Evolutionary conservation across 2,113 vertebrate genomes (phyloP), one percentile per base, ranked within the genome.

Genomic region (Ranitomeya imitator): DNA sequence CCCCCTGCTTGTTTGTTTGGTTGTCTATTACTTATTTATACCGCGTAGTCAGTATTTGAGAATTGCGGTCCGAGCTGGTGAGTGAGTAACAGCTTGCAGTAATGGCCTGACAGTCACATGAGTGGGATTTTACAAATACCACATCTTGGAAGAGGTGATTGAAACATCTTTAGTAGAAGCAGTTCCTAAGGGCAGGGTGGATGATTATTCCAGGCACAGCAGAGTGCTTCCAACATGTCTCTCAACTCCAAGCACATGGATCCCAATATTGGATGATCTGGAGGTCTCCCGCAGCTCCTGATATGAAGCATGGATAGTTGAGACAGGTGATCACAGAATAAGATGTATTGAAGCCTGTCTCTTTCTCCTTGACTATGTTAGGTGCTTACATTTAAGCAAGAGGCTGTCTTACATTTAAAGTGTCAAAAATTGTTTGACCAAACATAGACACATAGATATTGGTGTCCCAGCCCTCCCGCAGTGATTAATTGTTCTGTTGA

Each of bases 11-110:
- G 86, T 88, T 88, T 83, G 79, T 88, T 91, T 74, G 85, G 93
- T 93, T 93, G 92, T 91, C 92, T 93, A 92, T 83, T 93, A 90
- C 90, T 91, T 85, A 91, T 91, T 88, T 89, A 90, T 90, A 89
- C 91, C 90, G 88, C 92, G 92, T 91, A 90, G 93, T 92, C 92
- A 93, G 91, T 92, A 93, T 93, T 90, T 92, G 91, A 91, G 93
- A 93, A 93, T 93, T 92, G 93, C 89, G 83, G 86, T 90, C 87
- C 90, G 90, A 92, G 92, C 91, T 88, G 90, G 91, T 93, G 92
- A 93, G 92, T 89, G 90, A 91, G 91, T 85, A 92, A 91, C 90
- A 89, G 90, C 90, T 93, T 92, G 91, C 91, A 92, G 90, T 93
- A 92, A 93, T 92, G 92, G 90, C 91, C 90, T 91, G 92, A 90